Percentiles rank a stretch among this genome's conserved stretches.
Conservation (phyloP, 1,140 invertebrate genomes). For the Procambarus clarkii region DNA sequence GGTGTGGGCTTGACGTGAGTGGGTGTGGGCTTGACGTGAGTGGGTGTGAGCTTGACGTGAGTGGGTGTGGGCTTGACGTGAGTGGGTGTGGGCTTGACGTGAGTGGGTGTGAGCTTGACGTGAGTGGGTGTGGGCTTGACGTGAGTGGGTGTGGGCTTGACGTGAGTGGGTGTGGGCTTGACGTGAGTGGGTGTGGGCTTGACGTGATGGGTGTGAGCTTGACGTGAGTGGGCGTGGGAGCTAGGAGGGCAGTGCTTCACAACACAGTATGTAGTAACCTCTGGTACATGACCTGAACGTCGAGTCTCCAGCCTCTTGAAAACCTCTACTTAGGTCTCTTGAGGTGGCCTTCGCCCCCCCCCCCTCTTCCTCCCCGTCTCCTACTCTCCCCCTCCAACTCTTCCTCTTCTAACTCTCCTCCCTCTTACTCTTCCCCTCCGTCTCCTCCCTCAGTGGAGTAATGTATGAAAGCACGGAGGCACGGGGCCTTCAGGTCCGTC, state of each 20-base stretch:
- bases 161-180: background rate
- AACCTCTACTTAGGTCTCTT: background rate
- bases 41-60: background rate
- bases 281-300: background rate
- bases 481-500: background rate
- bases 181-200: background rate
- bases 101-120: background rate
- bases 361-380: background rate
- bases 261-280: background rate
- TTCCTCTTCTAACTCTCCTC: background rate
- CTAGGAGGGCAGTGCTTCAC: background rate
- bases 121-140: background rate
- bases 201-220: background rate
- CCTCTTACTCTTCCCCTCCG: background rate
- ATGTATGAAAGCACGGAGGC: too few relatives aligned
- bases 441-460: background rate
- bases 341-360: background rate
- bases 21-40: background rate
- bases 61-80: too few relatives aligned
- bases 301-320: background rate
- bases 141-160: background rate
- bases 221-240: background rate
- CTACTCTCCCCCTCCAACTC: too few relatives aligned
- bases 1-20: background rate
- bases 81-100: background rate